phyloP scores from a whole-genome alignment of 1,140 invertebrate genomes.

The Riptortus pedestris region DNA sequence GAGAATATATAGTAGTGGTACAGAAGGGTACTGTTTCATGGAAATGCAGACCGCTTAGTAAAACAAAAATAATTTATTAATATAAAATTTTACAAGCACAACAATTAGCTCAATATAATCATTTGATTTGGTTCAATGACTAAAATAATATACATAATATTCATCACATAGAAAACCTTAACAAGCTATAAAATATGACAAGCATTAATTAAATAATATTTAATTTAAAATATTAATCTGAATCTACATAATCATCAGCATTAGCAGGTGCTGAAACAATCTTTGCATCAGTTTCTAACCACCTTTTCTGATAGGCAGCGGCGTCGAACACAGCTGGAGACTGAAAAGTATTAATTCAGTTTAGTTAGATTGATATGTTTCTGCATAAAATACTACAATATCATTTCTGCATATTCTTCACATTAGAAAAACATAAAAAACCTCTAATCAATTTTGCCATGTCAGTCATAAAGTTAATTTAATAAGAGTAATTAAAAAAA shows the following conservation, averaged over 20 bases:
- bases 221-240: neutral
- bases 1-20: too few relatives aligned
- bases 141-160: too few relatives aligned
- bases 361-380: neutral
- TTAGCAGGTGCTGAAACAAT: conserved; percentile 34
- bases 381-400: neutral
- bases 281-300: neutral
- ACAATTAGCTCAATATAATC: too few relatives aligned
- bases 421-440: neutral
- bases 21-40: too few relatives aligned
- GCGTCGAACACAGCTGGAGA: neutral
- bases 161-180: too few relatives aligned
- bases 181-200: neutral
- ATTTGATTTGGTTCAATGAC: too few relatives aligned
- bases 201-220: neutral
- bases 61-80: too few relatives aligned
- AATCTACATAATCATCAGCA: conserved; percentile 30
- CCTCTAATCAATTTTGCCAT: neutral
- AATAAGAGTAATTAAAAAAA: neutral
- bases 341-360: neutral
- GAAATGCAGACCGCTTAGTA: too few relatives aligned
- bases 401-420: neutral
- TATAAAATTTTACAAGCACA: too few relatives aligned
- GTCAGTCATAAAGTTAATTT: neutral
- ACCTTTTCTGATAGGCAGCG: neutral